Percentiles rank a stretch among this genome's conserved stretches.
Conservation (phyloP, 1,140 invertebrate genomes). For the Hylaeus volcanicus region DNA sequence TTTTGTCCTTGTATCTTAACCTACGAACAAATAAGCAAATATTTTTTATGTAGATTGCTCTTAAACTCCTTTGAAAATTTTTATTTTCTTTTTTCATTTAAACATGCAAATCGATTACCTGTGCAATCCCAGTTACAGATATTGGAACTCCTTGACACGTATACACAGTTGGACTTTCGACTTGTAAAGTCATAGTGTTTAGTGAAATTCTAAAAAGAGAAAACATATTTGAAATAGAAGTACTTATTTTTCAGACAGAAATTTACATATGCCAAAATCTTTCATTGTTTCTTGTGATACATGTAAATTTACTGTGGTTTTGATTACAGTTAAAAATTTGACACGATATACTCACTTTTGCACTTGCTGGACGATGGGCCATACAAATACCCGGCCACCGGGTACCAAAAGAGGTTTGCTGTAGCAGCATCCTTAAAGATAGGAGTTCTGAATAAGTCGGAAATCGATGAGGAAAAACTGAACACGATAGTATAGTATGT, state of each 20-base stretch:
- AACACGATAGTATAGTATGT: not conserved
- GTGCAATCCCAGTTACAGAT: slow-evolving; percentile 97
- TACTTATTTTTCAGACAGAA: no score
- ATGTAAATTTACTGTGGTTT: not conserved
- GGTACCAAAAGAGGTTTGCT: slow-evolving; percentile 94
- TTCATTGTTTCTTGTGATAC: not conserved
- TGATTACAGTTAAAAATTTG: slow-evolving; percentile 3
- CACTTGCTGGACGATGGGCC: slow-evolving; percentile 96
- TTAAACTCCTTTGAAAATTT: not conserved
- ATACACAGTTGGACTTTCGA: slow-evolving; percentile 95
- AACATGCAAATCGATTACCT: slow-evolving; percentile 82
- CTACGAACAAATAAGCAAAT: slow-evolving; percentile 75
- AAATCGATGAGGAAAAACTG: slow-evolving; percentile 10
- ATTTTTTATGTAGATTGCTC: not conserved
- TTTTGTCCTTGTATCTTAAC: slow-evolving; percentile 99
- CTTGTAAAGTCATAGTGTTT: slow-evolving; percentile 97
- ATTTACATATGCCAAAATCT: no score
- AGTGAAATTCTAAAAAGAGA: slow-evolving; percentile 89
- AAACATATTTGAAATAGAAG: not conserved
- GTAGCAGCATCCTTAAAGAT: slow-evolving; percentile 91
- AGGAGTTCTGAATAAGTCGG: slow-evolving; percentile 42
- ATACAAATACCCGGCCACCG: slow-evolving; percentile 97
- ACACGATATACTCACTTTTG: slow-evolving; percentile 87
- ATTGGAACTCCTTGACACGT: slow-evolving; percentile 98
- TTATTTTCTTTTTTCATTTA: not conserved